Evolutionary conservation across 1,140 invertebrate species (phyloP).

Genomic region (Trichonephila inaurata): DNA sequence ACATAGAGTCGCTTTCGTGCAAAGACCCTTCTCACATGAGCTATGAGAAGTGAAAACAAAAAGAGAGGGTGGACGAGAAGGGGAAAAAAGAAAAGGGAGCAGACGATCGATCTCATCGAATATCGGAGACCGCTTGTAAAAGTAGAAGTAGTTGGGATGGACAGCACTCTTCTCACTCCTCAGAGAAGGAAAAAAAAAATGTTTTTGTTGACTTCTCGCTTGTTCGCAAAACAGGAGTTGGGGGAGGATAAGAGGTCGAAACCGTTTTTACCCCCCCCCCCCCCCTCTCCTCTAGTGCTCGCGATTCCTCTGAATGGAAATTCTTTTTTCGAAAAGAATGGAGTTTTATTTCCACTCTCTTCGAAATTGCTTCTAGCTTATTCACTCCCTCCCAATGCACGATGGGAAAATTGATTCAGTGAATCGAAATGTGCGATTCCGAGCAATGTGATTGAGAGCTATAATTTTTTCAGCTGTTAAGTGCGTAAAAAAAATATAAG

Average conservation of each 20-base stretch:
- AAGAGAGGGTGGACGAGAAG: too few species aligned
- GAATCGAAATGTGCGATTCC: neutral
- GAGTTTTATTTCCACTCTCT: neutral
- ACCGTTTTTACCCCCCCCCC: neutral
- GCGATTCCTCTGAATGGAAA: neutral
- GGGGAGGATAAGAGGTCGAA: neutral
- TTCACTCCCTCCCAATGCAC: neutral
- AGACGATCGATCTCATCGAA: conserved; percentile 1
- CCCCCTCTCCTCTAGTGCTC: neutral
- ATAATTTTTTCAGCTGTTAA: neutral
- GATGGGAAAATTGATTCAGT: neutral
- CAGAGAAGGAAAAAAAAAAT: neutral
- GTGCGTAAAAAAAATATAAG: neutral
- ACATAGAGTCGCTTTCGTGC: neutral
- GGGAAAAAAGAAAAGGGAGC: neutral
- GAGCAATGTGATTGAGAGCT: neutral
- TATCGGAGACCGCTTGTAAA: neutral
- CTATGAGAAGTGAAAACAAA: too few species aligned
- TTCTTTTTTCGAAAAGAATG: neutral
- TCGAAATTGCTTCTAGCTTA: neutral
- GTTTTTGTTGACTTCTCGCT: neutral
- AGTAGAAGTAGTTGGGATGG: neutral
- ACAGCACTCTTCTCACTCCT: neutral
- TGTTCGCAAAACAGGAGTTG: neutral
- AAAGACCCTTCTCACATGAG: neutral